A percentile compares a stretch with the other conserved stretches of the same genome.
phyloP scores from a whole-genome alignment of 2,888 invertebrate species.

The Encarsia formosa region DNA sequence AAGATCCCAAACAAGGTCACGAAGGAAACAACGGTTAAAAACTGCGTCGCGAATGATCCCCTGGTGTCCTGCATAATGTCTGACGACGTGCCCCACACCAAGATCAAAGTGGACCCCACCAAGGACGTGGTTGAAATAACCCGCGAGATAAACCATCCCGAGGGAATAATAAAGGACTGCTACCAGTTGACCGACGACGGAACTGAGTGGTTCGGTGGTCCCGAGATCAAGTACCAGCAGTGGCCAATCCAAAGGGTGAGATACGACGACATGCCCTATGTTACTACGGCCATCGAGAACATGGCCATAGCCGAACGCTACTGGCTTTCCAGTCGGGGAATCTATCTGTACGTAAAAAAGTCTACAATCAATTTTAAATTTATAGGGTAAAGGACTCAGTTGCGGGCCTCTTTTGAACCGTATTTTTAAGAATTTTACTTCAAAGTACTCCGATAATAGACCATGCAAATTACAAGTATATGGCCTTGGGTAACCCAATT shows the following conservation, averaged over 20 bases:
- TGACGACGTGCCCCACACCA: slow-evolving; percentile 28
- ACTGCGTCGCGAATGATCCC: slow-evolving; percentile 24
- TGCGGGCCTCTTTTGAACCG: too few relatives aligned
- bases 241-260: slow-evolving; percentile 63
- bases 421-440: too few relatives aligned
- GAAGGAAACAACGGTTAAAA: slow-evolving; percentile 7
- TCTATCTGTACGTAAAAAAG: slow-evolving; percentile 62
- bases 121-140: slow-evolving; percentile 29
- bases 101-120: slow-evolving; percentile 23
- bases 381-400: too few relatives aligned
- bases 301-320: slow-evolving; percentile 58
- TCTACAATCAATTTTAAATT: too few relatives aligned
- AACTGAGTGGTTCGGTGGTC: slow-evolving; percentile 67
- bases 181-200: slow-evolving; percentile 31
- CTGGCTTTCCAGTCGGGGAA: slow-evolving; percentile 70
- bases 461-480: too few relatives aligned
- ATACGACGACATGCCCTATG: slow-evolving; percentile 57
- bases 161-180: slow-evolving; percentile 37
- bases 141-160: slow-evolving; percentile 19
- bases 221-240: slow-evolving; percentile 58
- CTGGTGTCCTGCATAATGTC: slow-evolving; percentile 32
- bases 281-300: slow-evolving; percentile 51
- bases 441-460: too few relatives aligned
- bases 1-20: slow-evolving; percentile 25
- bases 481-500: too few relatives aligned